A percentile compares a stretch with the other conserved stretches of the same genome.
These are phyloP conservation scores for Sternarchorhynchus goeldii DNA, from an alignment of 2,797 vertebrate species.

Conservation along the genomic window DNA sequence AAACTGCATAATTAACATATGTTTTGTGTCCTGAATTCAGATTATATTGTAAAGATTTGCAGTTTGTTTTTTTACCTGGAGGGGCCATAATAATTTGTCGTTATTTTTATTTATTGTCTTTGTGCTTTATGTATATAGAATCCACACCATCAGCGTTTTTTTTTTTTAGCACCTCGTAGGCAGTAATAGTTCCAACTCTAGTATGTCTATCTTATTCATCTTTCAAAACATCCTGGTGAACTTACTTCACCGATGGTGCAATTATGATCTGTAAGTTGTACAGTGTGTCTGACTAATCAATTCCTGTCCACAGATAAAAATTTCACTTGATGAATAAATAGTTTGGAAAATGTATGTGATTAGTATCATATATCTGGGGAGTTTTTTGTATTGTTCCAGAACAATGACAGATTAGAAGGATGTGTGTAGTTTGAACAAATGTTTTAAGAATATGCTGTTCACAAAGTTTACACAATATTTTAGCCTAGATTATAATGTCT, in stretches of 20 bases:
- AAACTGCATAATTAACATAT: not conserved
- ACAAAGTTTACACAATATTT: not conserved
- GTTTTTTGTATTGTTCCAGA: not conserved
- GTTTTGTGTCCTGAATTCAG: not conserved
- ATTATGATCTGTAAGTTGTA: not conserved
- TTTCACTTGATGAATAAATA: not conserved
- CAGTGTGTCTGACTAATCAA: slow-evolving; percentile 6
- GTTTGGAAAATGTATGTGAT: slow-evolving; percentile 8
- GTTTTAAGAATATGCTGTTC: slow-evolving; percentile 14
- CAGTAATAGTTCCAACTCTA: not conserved
- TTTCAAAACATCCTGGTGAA: not conserved
- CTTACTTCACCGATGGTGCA: not conserved
- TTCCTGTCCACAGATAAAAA: slow-evolving; percentile 1
- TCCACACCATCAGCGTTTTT: not conserved
- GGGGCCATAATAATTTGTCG: not conserved
- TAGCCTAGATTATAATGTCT: no score
- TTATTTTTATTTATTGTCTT: not conserved
- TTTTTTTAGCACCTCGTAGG: not conserved
- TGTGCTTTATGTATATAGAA: not conserved
- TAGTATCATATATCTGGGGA: slow-evolving; percentile 7
- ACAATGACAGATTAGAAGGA: slow-evolving; percentile 11
- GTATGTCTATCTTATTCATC: not conserved
- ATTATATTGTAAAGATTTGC: not conserved
- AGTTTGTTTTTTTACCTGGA: not conserved
- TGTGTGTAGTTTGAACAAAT: slow-evolving; percentile 26